A percentile compares a stretch with the other conserved stretches of the same genome.
Conservation (phyloP, 2,888 invertebrate genomes). For the Morpho achilles region DNA sequence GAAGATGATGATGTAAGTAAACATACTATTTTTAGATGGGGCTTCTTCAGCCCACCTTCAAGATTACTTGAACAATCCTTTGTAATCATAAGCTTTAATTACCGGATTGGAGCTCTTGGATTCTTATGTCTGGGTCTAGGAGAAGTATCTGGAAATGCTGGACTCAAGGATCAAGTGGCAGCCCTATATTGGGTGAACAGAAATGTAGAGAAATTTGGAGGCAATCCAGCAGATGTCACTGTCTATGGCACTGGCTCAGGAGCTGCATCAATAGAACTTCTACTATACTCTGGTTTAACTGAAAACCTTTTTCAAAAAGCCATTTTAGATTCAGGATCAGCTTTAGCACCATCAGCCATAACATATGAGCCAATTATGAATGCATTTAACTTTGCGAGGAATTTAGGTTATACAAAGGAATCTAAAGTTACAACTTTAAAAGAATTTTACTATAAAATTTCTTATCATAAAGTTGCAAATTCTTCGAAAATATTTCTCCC, state of each 20-base stretch:
- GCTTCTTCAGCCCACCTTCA: conserved; percentile 45
- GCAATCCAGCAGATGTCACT: conserved; percentile 55
- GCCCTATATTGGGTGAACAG: conserved; percentile 64
- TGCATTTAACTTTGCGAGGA: conserved; percentile 53
- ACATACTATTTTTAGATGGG: conserved; percentile 50
- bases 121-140: conserved; percentile 57
- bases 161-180: conserved; percentile 65
- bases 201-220: conserved; percentile 62
- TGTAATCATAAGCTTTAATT: conserved; percentile 61
- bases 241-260: conserved; percentile 61
- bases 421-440: conserved; percentile 36
- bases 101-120: conserved; percentile 62
- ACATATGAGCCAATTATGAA: conserved; percentile 42
- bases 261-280: conserved; percentile 52
- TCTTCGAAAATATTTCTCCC: conserved; percentile 44
- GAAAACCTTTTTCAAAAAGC: conserved; percentile 53
- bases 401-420: conserved; percentile 60
- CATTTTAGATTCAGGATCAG: conserved; percentile 62
- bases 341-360: conserved; percentile 51
- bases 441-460: conserved; percentile 41
- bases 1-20: background rate
- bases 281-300: conserved; percentile 50
- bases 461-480: conserved; percentile 35
- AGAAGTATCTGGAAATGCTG: conserved; percentile 60
- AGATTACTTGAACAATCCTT: conserved; percentile 45